A percentile compares a stretch with the other conserved stretches of the same genome.
These are phyloP conservation scores for Peromyscus eremicus DNA, from an alignment of 2,797 vertebrate genomes.

Conservation along the genomic window DNA sequence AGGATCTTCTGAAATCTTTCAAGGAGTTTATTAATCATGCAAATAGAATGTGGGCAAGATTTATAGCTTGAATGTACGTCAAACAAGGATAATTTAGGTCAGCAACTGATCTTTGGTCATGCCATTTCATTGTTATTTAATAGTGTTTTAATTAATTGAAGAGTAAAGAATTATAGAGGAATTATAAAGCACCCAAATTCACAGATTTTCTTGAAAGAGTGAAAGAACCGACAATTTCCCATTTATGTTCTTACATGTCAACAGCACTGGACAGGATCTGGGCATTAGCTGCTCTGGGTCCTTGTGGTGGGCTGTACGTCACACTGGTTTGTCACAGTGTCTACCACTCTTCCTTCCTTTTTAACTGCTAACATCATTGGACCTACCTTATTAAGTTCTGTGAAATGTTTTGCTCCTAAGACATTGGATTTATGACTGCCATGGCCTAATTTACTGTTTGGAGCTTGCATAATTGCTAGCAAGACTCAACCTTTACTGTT, in stretches of 20 bases:
- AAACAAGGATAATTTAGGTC: background rate
- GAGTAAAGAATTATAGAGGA: background rate
- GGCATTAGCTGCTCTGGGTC: background rate
- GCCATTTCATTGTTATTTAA: background rate
- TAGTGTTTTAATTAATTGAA: background rate
- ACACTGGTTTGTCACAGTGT: background rate
- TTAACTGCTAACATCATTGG: background rate
- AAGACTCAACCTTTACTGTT: background rate
- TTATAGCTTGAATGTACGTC: background rate
- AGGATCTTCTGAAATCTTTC: background rate
- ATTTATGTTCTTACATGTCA: background rate
- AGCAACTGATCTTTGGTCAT: background rate
- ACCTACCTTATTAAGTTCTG: background rate
- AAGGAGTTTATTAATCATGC: background rate
- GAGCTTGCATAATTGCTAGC: background rate
- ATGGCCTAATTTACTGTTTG: background rate
- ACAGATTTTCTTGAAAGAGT: conserved; percentile 20
- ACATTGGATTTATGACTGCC: background rate
- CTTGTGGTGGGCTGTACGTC: background rate
- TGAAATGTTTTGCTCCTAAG: background rate
- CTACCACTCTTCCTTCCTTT: background rate
- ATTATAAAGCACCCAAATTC: background rate
- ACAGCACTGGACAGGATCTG: background rate
- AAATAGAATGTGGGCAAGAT: background rate
- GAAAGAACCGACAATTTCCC: background rate